Base-by-base conservation (phyloP, 2,888 invertebrate genomes). In the Philhelius pedissequus region DNA sequence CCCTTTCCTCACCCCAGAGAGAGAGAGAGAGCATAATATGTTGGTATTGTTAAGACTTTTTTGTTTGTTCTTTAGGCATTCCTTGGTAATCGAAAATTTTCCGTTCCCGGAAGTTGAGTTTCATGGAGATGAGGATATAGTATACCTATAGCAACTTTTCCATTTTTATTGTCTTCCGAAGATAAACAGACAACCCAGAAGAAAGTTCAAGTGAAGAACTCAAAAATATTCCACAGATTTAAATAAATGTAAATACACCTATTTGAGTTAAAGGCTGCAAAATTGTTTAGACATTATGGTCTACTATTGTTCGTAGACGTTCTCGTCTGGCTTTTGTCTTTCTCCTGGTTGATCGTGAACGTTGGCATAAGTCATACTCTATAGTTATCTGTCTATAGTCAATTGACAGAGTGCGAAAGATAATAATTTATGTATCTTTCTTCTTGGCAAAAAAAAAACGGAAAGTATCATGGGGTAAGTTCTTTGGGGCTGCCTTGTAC, bases 81-180 rank as follows among this genome's bases (percentile, higher is more conserved):
- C 60, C 60, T 45, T 62, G 45, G 27, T 38, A 48, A 75, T 80
- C 4, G 30, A 43, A n/a, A 75, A 75, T 74, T 38, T 68, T 74
- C 38, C 18, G 60, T 50, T n/a, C n/a, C 50, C 76, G 80, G 69
- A 75, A 75, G 75, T 69, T 68, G 48, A 62, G 74, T 50, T 76
- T 71, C 30, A 52, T 54, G 43, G 4, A 1, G 27, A 71, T 40
- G 13, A 22, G 20, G 2, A 22, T 48, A 48, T 54, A 1, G 4
- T 2, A 30, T 32, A 25, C n/a, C n/a, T 20, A 50, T 2, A 78
- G 50, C 56, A 27, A 50, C 74, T 79, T 22, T 83, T 79, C 58
- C 69, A 79, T 79, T 83, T 73, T 40, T 62, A 83, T 78, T 83
- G 78, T 78, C 56, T 60, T 64, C n/a, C 64, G 48, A 40, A 58